A percentile compares a stretch with the other conserved stretches of the same genome.
Evolutionary conservation across 2,113 vertebrate genomes (phyloP).

Genomic region (Channa argus): DNA sequence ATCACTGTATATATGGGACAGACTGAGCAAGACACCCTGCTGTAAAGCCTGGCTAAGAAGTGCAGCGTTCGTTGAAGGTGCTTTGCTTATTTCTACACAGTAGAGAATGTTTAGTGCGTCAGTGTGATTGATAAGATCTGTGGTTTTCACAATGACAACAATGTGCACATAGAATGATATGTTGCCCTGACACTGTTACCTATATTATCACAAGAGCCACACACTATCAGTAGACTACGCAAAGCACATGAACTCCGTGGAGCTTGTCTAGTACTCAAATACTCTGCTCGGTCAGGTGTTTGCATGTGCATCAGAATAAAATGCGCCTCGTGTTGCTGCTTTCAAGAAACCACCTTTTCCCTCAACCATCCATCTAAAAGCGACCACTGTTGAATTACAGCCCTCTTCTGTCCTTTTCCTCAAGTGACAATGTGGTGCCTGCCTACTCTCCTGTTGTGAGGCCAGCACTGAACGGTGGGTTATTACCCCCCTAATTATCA

Average conservation of each 20-base stretch:
- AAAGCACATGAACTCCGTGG: conserved; percentile 30
- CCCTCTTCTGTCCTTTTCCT: conserved; percentile 22
- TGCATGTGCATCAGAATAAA: conserved; percentile 23
- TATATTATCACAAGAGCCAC: conserved; percentile 16
- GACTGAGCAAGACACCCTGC: too few relatives aligned
- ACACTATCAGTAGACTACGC: conserved; percentile 23
- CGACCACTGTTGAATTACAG: conserved; percentile 42
- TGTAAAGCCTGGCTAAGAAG: background rate
- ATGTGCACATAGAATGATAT: background rate
- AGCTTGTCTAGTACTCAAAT: conserved; percentile 26
- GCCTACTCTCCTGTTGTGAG: conserved; percentile 68
- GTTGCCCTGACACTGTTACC: conserved; percentile 3
- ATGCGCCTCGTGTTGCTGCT: conserved; percentile 26
- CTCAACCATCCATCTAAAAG: conserved; percentile 4
- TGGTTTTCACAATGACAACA: conserved; percentile 58
- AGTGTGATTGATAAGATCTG: conserved; percentile 51
- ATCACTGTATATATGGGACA: background rate
- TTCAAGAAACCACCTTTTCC: conserved; percentile 12
- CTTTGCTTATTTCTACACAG: conserved; percentile 39
- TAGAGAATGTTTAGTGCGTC: conserved; percentile 5
- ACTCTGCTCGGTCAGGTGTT: conserved; percentile 2
- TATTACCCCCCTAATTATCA: conserved; percentile 86
- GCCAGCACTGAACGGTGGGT: conserved; percentile 70
- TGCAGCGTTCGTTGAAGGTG: background rate
- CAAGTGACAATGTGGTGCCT: conserved; percentile 69